Percentiles rank a stretch among this genome's conserved stretches.
Evolutionary conservation across 2,113 vertebrate genomes (phyloP).

Genomic region (Onychostoma macrolepis): DNA sequence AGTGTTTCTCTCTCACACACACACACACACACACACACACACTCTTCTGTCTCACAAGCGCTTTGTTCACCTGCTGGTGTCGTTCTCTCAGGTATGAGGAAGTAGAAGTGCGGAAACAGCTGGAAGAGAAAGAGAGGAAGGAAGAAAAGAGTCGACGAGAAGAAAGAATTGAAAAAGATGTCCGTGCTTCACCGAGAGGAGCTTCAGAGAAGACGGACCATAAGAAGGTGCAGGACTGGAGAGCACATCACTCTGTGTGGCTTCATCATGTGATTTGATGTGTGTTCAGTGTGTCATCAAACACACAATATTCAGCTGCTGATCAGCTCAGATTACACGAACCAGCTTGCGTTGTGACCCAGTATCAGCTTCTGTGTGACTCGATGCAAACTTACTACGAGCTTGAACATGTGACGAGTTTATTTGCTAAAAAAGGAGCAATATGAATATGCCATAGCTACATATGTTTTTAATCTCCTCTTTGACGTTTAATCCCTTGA

Average conservation of each 20-base stretch:
- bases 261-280: background rate
- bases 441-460: background rate
- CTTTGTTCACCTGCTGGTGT: background rate
- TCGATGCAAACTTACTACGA: no score
- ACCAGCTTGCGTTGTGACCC: background rate
- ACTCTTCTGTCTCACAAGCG: background rate
- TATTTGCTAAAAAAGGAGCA: background rate
- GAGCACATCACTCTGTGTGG: background rate
- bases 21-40: background rate
- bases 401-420: no score
- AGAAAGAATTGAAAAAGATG: slow-evolving; percentile 73
- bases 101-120: slow-evolving; percentile 92
- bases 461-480: no score
- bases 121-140: slow-evolving; percentile 90
- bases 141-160: slow-evolving; percentile 85
- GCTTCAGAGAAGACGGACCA: slow-evolving; percentile 77
- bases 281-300: background rate
- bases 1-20: slow-evolving; percentile 7
- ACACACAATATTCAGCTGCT: no score
- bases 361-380: no score
- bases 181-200: slow-evolving; percentile 73
- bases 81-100: slow-evolving; percentile 87
- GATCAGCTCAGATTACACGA: background rate
- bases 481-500: background rate
- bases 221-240: slow-evolving; percentile 70